A percentile compares a stretch with the other conserved stretches of the same genome.
phyloP scores from a whole-genome alignment of 2,888 invertebrate genomes.

The Pantelozetes paolii region DNA sequence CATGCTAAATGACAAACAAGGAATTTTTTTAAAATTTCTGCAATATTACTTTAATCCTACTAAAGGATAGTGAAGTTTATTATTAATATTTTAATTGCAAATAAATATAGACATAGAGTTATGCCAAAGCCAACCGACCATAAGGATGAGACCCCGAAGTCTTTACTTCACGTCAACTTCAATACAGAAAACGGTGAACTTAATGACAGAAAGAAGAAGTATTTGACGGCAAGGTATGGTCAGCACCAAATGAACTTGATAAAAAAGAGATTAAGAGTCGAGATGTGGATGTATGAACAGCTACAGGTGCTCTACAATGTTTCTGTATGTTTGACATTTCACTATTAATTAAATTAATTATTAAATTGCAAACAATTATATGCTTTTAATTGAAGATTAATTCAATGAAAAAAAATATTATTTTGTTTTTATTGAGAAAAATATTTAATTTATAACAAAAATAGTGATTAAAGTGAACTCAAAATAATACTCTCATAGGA shows the following conservation, averaged over 20 bases:
- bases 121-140: conserved; percentile 10
- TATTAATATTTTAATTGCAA: neutral
- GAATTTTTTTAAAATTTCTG: too few relatives aligned
- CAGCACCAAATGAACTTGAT: conserved; percentile 97
- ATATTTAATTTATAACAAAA: too few relatives aligned
- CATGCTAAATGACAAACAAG: too few relatives aligned
- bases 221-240: conserved; percentile 94
- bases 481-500: too few relatives aligned
- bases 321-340: conserved; percentile 52
- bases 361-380: too few relatives aligned
- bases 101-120: neutral
- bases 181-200: conserved; percentile 80
- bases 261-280: conserved; percentile 87
- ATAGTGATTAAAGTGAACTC: too few relatives aligned
- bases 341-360: too few relatives aligned
- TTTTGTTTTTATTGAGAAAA: too few relatives aligned
- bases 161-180: conserved; percentile 72
- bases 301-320: conserved; percentile 73
- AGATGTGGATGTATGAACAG: conserved; percentile 97
- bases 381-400: too few relatives aligned
- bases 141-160: conserved; percentile 24
- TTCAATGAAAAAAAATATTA: too few relatives aligned
- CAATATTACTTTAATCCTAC: too few relatives aligned
- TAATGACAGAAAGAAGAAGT: conserved; percentile 80
- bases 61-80: conserved; percentile 29